Conservation (phyloP, 2,113 vertebrate genomes). For the Scytalopus superciliaris region DNA sequence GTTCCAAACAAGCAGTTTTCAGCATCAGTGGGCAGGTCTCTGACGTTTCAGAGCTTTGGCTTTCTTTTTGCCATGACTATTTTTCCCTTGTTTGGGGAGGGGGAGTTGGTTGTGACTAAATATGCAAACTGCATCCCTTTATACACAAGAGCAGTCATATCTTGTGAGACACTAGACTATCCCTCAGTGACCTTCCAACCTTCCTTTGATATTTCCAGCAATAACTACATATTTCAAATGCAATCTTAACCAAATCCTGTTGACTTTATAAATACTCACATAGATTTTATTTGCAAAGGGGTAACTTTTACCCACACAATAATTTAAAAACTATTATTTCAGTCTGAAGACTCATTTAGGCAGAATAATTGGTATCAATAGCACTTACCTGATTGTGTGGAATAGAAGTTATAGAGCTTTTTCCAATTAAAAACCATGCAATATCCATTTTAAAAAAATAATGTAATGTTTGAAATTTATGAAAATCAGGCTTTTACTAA, state of each 20-base stretch:
- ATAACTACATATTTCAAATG: not conserved
- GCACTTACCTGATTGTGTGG: constrained; percentile 72
- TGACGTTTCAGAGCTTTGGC: not conserved
- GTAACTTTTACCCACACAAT: not conserved
- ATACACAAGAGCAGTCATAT: not conserved
- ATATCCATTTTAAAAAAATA: constrained; percentile 55
- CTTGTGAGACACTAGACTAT: not conserved
- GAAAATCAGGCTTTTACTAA: constrained; percentile 14
- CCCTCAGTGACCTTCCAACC: not conserved
- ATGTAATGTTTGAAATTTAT: constrained; percentile 50
- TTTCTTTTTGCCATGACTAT: fast-evolving
- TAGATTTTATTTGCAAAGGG: not conserved
- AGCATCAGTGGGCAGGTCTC: not conserved
- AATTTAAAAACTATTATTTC: constrained; percentile 32
- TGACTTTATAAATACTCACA: not conserved
- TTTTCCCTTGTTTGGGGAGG: not conserved
- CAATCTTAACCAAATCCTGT: not conserved
- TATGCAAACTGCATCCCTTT: not conserved
- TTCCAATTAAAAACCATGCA: constrained; percentile 50
- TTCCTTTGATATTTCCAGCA: not conserved
- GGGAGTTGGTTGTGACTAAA: not conserved
- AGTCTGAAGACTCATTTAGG: constrained; percentile 31
- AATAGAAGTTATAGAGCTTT: constrained; percentile 28
- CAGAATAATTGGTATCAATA: constrained; percentile 54
- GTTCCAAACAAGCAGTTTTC: not conserved